phyloP scores from a whole-genome alignment of 2,888 invertebrate species.

The Callosobruchus maculatus region DNA sequence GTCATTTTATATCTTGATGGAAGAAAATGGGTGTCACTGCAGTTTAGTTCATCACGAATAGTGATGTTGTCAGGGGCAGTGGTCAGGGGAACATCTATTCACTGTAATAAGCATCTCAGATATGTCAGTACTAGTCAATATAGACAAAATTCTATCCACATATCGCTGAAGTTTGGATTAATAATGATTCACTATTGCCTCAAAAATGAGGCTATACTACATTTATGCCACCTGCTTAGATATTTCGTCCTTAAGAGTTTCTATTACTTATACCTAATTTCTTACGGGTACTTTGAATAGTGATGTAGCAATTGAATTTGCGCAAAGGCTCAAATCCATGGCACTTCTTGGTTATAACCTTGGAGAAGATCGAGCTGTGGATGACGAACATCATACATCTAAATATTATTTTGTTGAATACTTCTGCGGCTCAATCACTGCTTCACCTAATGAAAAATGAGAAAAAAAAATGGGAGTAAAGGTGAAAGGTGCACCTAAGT shows the following conservation, averaged over 20 bases:
- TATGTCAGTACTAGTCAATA: too few relatives aligned
- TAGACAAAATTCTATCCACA: too few relatives aligned
- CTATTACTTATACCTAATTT: not conserved
- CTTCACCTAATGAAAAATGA: not conserved
- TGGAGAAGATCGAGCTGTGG: not conserved
- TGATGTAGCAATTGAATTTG: not conserved
- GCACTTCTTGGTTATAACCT: too few relatives aligned
- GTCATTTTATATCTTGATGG: too few relatives aligned
- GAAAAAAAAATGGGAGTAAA: not conserved
- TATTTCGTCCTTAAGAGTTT: not conserved
- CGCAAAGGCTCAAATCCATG: too few relatives aligned
- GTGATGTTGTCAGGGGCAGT: too few relatives aligned
- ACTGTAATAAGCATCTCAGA: too few relatives aligned
- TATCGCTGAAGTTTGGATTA: not conserved
- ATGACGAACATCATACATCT: not conserved
- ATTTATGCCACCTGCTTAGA: not conserved
- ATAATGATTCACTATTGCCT: not conserved
- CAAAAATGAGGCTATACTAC: not conserved
- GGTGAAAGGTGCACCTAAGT: not conserved
- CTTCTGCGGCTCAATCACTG: not conserved
- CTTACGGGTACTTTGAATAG: not conserved
- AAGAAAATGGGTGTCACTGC: too few relatives aligned
- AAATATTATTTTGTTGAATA: not conserved
- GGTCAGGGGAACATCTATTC: too few relatives aligned
- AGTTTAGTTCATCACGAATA: too few relatives aligned